A percentile compares a stretch with the other conserved stretches of the same genome.
These are phyloP conservation scores for Neuroscelio doddi DNA, from an alignment of 2,888 invertebrate species.

Conservation along the genomic window DNA sequence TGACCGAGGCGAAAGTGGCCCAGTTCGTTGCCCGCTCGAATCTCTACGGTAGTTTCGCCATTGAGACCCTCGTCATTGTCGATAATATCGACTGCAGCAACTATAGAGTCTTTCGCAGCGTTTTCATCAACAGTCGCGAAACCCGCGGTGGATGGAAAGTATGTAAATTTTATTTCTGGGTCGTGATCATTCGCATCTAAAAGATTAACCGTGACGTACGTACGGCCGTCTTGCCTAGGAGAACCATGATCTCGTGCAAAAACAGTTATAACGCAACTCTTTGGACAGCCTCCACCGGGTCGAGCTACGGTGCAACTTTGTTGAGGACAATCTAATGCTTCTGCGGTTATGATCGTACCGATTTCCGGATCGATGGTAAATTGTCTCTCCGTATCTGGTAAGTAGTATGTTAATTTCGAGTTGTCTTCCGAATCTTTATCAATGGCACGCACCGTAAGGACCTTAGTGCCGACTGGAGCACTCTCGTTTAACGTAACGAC, in stretches of 20 bases:
- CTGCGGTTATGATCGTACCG: conserved; percentile 89
- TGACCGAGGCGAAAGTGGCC: conserved; percentile 93
- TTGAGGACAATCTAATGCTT: conserved; percentile 86
- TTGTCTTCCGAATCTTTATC: conserved; percentile 96
- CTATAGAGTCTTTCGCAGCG: conserved; percentile 90
- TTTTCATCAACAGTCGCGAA: conserved; percentile 96
- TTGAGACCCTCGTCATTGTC: conserved; percentile 95
- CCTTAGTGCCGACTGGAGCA: conserved; percentile 90
- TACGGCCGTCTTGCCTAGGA: conserved; percentile 91
- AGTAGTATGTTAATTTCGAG: conserved; percentile 91
- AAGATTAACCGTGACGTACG: conserved; percentile 93
- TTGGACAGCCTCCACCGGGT: conserved; percentile 80
- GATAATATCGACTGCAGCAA: conserved; percentile 93
- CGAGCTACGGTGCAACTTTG: conserved; percentile 79
- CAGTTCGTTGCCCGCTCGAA: conserved; percentile 91
- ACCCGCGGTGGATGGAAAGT: conserved; percentile 85
- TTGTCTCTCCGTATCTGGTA: conserved; percentile 88
- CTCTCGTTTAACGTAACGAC: conserved; percentile 94
- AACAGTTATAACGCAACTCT: conserved; percentile 95
- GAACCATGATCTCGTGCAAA: conserved; percentile 94
- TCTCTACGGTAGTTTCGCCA: conserved; percentile 89
- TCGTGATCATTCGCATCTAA: conserved; percentile 96
- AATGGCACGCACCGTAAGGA: conserved; percentile 93
- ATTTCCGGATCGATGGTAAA: conserved; percentile 94
- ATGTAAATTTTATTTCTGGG: conserved; percentile 90